These are phyloP conservation scores for Pseudomyrmex concolor DNA, from an alignment of 1,140 invertebrate species.

Conservation along the genomic window DNA sequence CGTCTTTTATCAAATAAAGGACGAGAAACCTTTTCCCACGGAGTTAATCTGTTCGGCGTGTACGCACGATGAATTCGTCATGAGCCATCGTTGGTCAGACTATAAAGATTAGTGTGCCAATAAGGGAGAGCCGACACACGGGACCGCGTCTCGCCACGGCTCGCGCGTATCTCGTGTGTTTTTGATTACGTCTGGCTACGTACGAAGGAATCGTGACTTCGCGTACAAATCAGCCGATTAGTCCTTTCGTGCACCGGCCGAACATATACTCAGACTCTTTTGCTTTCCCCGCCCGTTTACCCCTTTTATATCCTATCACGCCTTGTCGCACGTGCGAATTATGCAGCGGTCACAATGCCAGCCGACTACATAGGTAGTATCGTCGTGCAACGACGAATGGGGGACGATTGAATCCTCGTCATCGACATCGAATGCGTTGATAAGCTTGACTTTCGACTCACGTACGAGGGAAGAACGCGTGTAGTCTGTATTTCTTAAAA, in stretches of 20 bases:
- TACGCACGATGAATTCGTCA: constrained; percentile 6
- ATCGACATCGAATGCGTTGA: not conserved
- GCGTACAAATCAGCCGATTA: constrained; percentile 78
- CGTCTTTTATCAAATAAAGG: not conserved
- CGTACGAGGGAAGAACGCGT: constrained; percentile 3
- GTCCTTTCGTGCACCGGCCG: constrained; percentile 71
- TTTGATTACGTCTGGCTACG: constrained; percentile 73
- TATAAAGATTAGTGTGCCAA: constrained; percentile 23
- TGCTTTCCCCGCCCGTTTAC: constrained; percentile 51
- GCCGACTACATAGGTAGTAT: not conserved
- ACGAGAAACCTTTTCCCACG: not conserved
- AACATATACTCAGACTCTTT: constrained; percentile 60
- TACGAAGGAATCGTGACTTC: constrained; percentile 73
- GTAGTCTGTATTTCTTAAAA: not conserved
- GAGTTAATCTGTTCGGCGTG: constrained; percentile 3
- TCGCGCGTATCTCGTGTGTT: constrained; percentile 73
- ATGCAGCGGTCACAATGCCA: constrained; percentile 15
- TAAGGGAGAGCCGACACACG: constrained; percentile 11
- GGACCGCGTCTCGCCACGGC: constrained; percentile 39
- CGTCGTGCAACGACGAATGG: not conserved
- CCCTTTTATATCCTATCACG: constrained; percentile 30
- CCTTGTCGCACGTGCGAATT: constrained; percentile 28
- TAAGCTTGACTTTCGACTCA: constrained; percentile 37
- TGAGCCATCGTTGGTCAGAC: not conserved
- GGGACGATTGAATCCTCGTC: constrained; percentile 18